These are phyloP conservation scores for Colaptes auratus DNA, from an alignment of 2,113 vertebrate genomes.

Conservation along the genomic window DNA sequence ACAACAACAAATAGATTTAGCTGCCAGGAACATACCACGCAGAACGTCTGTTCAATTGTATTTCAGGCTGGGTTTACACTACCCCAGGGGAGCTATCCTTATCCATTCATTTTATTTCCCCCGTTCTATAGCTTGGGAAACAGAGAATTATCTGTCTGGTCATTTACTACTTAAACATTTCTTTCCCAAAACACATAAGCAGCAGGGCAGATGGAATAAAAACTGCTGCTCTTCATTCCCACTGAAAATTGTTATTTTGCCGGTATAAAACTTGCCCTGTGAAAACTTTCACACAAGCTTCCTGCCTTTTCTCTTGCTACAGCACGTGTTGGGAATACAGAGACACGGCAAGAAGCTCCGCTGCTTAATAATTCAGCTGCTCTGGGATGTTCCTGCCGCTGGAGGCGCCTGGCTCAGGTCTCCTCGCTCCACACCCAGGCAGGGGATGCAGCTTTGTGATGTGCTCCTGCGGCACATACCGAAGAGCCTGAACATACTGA, in stretches of 20 bases:
- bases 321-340: not conserved
- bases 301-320: not conserved
- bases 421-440: accelerated
- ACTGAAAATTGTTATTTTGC: not conserved
- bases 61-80: constrained; percentile 50
- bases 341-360: not conserved
- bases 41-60: constrained; percentile 36
- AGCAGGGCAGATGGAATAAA: constrained; percentile 1
- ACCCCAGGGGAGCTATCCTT: not conserved
- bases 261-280: not conserved
- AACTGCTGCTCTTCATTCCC: not conserved
- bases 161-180: constrained; percentile 29
- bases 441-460: not conserved
- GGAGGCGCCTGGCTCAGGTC: not conserved
- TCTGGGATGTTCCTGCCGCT: not conserved
- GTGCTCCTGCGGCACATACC: not conserved
- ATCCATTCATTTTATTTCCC: constrained; percentile 53
- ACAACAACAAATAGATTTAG: constrained; percentile 43
- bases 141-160: constrained; percentile 39
- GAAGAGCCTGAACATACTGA: not conserved
- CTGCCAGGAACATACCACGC: constrained; percentile 13
- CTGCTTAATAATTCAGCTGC: constrained; percentile 44
- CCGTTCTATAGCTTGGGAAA: constrained; percentile 18
- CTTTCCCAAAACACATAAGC: not conserved
- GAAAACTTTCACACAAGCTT: not conserved